Conservation (phyloP, 2,797 vertebrate genomes). For the Nasua narica region DNA sequence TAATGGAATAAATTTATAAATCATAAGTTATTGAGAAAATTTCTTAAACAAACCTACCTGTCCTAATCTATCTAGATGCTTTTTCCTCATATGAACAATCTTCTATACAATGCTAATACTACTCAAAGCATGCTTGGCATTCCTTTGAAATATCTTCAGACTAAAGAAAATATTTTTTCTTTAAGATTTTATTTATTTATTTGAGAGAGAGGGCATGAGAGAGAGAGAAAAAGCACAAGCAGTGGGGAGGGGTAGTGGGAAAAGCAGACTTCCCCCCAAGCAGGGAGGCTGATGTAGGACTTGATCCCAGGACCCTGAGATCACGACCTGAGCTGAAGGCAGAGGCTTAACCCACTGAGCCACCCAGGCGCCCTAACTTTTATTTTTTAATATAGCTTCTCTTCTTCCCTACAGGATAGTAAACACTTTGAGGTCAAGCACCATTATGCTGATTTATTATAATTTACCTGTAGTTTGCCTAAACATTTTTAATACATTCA, state of each 20-base stretch:
- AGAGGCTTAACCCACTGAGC: too few relatives aligned
- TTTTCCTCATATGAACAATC: neutral
- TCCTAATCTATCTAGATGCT: neutral
- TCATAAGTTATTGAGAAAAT: neutral
- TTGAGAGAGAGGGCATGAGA: neutral
- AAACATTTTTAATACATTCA: neutral
- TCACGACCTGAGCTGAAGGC: too few relatives aligned
- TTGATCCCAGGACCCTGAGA: too few relatives aligned
- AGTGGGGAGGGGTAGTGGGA: too few relatives aligned
- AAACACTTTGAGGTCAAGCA: neutral
- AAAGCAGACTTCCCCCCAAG: too few relatives aligned
- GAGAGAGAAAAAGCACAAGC: too few relatives aligned
- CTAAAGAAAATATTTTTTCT: neutral
- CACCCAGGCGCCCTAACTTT: neutral
- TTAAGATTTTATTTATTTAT: neutral
- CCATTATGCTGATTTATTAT: neutral
- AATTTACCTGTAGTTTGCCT: neutral
- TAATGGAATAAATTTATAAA: too few relatives aligned
- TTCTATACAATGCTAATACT: neutral
- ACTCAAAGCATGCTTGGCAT: neutral
- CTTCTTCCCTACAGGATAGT: neutral
- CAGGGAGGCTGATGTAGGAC: too few relatives aligned
- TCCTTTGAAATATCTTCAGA: neutral
- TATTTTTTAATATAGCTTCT: neutral
- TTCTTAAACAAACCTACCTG: neutral